Base-by-base conservation (phyloP, 1,140 invertebrate species). In the Drosophila neocordata region DNA sequence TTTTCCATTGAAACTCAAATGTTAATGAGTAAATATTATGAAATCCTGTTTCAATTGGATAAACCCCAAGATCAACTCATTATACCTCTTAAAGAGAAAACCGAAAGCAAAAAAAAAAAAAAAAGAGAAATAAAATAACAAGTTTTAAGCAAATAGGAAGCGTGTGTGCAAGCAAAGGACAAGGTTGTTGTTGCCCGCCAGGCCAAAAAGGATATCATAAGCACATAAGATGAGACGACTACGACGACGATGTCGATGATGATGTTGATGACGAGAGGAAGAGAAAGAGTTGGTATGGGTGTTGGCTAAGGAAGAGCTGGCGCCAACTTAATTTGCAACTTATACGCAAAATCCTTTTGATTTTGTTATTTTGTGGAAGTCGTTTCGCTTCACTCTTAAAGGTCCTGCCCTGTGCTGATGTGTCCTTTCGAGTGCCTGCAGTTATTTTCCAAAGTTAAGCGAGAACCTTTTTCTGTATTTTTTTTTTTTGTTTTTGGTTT, bases 341-440 rank as follows among this genome's bases (percentile, higher is more conserved):
- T 88, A 83, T 88, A 88, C 84, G 83, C 62, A 79, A 77, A 88
- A 88, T 70, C 84, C 83, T 83, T 88, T 88, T 88, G 83, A 88
- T 88, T 88, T 82, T 83, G 72, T 88, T 87, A 77, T 87, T 74
- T 78, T 73, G 69, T 51, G 44, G 59, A 31, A 52, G 61, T 27
- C 41, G 70, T 65, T 48, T 41, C 60, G 48, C 22, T 20, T 38
- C 41, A 20, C 64, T 53, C 69, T 74, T 73, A 56, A 68, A 69
- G 75, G 64, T 65, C 67, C 55, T 60, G 44, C 51, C 44, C 63
- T 52, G 35, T 63, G 35, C 41, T 66, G 65, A 68, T 63, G 66
- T 68, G 69, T 69, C 65, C 71, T 68, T 77, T 57, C 44, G 77
- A 65, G 63, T 53, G 83, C 83, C 83, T 88, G 83, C 83, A 87